Base-by-base conservation (phyloP, 2,888 invertebrate species). In the Drepanosiphum platanoidis region DNA sequence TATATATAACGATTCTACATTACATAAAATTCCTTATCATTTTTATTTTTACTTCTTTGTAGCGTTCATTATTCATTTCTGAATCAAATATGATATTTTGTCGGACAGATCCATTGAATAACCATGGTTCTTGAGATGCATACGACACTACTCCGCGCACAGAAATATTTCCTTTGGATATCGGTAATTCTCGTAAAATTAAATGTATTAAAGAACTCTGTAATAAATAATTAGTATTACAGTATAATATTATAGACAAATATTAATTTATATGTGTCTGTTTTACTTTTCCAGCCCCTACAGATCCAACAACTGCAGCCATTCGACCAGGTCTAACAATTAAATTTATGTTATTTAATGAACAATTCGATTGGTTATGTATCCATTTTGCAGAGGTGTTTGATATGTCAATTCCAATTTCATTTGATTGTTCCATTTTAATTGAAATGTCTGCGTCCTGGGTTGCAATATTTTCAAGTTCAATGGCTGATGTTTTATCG, bases 41-140 rank as follows among this genome's bases (percentile, higher is more conserved):
- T 22, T 15, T 22, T 4, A 3, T 42, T 22, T 27, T 87, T 34
- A 92, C 91, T 89, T 93, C 91, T 86, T 92, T 91, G 88, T 95
- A 96, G 88, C 93, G 92, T 36, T 92, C 91, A 32, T 92, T 91
- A 88, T 94, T 94, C 93, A 93, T 94, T 87, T 92, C 91, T 88
- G 92, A 92, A 0, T 97, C 98, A 90, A 99, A 98, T 2, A 97
- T 90, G 87, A 99, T 96, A 90, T 99, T 99, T 88, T 98, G 97
- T 15, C 95, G 92, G 0, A 99, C 94, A 87, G 95, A 95, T 89
- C 94, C 94, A 84, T 93, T 93, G 88, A 95, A 95, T 0, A 95
- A 89, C 97, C 97, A 97, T 0, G 97, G 95, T 89, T 97, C 94
- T 89, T 96, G 96, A 74, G 95, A 94, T 0, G 95, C 95, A 89